phyloP scores from a whole-genome alignment of 37 sponge, comb jelly and placozoan species.

The Ephydatia muelleri region DNA sequence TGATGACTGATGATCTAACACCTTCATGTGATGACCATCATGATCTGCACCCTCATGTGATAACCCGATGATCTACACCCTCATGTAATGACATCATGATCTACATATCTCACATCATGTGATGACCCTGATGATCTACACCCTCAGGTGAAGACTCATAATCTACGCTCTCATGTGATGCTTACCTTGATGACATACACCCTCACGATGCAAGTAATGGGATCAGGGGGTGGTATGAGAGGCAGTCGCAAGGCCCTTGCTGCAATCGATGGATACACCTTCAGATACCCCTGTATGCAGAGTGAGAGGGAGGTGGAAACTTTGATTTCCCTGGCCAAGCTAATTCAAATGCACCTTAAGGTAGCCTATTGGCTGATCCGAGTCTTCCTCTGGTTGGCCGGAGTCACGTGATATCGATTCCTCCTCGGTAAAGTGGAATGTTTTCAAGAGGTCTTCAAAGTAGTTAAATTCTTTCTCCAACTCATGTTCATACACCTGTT shows the following conservation, averaged over 20 bases:
- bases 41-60: no score
- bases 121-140: no score
- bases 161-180: neutral
- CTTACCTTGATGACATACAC: conserved; percentile 91
- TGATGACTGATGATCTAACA: no score
- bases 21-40: no score
- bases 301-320: no score
- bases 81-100: no score
- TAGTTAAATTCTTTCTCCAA: no score
- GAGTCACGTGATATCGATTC: conserved; percentile 74
- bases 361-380: conserved; percentile 67
- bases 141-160: neutral
- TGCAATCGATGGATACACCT: conserved; percentile 78
- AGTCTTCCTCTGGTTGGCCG: conserved; percentile 52
- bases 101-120: no score
- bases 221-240: conserved; percentile 68
- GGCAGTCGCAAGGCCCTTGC: conserved; percentile 56
- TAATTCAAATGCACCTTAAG: conserved; percentile 69
- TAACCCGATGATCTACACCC: no score
- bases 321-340: no score
- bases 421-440: conserved; percentile 85
- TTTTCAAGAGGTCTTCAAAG: no score
- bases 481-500: no score
- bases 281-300: conserved; percentile 87
- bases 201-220: conserved; percentile 77